These are phyloP conservation scores for Sinella curviseta DNA, from an alignment of 1,140 invertebrate species.

Conservation along the genomic window DNA sequence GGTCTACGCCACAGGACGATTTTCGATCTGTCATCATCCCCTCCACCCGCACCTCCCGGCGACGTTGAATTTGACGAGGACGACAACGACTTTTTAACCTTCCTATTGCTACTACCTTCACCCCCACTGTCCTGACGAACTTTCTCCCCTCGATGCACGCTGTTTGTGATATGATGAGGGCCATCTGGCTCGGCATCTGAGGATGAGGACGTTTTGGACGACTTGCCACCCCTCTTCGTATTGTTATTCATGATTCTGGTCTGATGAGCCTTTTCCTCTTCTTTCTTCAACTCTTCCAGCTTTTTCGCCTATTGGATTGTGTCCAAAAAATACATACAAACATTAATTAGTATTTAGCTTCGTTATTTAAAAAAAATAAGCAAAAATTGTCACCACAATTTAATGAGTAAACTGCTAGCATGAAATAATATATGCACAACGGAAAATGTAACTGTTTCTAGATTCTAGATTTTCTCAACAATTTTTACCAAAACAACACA, in stretches of 20 bases:
- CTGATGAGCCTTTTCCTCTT: conserved; percentile 39
- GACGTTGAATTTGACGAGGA: conserved; percentile 8
- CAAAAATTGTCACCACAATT: too few relatives aligned
- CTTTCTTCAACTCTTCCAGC: conserved; percentile 41
- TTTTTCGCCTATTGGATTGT: conserved; percentile 43
- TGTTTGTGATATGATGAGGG: conserved; percentile 18
- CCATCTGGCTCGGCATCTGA: conserved; percentile 4
- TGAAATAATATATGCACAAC: too few relatives aligned
- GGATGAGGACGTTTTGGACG: neutral
- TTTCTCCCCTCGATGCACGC: neutral
- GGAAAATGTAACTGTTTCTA: too few relatives aligned
- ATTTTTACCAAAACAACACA: too few relatives aligned
- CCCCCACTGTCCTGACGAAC: conserved; percentile 5
- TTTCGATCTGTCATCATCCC: conserved; percentile 57
- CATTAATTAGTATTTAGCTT: too few relatives aligned
- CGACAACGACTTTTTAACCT: neutral
- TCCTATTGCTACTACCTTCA: neutral
- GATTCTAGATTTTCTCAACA: too few relatives aligned
- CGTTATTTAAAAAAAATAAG: too few relatives aligned
- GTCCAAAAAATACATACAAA: too few relatives aligned
- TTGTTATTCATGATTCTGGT: conserved; percentile 12
- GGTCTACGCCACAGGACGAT: conserved; percentile 86
- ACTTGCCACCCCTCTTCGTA: neutral
- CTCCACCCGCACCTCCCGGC: neutral
- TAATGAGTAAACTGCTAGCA: too few relatives aligned